A percentile compares a stretch with the other conserved stretches of the same genome.
Conservation (phyloP, 2,113 vertebrate species). For the Ammodytes marinus region DNA sequence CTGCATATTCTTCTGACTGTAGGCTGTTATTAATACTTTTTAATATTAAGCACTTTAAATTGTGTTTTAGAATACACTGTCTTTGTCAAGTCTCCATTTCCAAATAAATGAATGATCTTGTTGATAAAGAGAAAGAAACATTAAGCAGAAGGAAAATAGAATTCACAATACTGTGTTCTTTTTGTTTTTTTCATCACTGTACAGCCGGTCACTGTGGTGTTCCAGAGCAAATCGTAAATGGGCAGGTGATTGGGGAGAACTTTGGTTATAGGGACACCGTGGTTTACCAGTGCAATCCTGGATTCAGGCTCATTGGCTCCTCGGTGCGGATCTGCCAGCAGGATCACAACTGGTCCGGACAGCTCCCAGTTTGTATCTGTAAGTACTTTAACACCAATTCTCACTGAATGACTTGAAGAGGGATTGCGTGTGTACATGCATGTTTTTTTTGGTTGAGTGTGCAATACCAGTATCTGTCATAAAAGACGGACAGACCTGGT, state of each 20-base stretch:
- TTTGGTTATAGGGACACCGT: conserved; percentile 97
- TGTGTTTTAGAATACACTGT: not conserved
- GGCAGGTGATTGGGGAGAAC: conserved; percentile 97
- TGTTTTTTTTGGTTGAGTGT: not conserved
- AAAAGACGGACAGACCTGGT: not conserved
- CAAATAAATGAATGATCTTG: not conserved
- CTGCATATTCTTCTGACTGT: not conserved
- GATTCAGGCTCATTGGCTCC: conserved; percentile 95
- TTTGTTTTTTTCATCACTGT: not conserved
- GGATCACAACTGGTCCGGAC: conserved; percentile 97
- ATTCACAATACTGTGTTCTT: not conserved
- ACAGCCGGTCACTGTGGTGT: conserved; percentile 95
- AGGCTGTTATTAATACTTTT: not conserved
- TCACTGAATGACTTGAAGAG: not conserved
- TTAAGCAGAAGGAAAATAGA: not conserved
- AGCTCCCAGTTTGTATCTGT: conserved; percentile 95
- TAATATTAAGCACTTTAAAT: not conserved
- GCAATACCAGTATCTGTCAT: not conserved
- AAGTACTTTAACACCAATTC: conserved; percentile 82
- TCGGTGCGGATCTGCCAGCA: conserved; percentile 97
- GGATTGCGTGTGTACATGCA: not conserved
- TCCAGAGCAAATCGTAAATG: conserved; percentile 95
- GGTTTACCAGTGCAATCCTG: conserved; percentile 96
- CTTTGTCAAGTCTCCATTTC: not conserved
- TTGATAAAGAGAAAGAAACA: not conserved